Evolutionary conservation across 2,888 invertebrate species (phyloP).

Genomic region (Diarsia brunnea): DNA sequence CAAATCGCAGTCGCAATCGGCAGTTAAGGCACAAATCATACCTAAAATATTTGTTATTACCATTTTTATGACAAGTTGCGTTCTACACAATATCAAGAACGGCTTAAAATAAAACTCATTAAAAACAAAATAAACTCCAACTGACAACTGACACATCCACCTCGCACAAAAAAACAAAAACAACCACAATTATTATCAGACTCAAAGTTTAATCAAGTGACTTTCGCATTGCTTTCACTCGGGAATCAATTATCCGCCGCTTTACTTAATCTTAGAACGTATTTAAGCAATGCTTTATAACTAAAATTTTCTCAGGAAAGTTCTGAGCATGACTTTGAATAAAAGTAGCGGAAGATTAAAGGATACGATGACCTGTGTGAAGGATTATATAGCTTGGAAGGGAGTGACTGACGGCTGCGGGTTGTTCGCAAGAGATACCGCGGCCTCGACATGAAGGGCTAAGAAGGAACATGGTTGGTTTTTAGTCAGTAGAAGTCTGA

Average conservation of each 20-base stretch:
- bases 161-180: constrained; percentile 45
- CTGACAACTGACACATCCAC: constrained; percentile 33
- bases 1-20: too few species aligned
- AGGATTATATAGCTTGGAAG: too few species aligned
- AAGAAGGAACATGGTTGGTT: too few species aligned
- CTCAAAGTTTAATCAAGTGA: constrained; percentile 64
- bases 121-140: neutral
- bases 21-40: too few species aligned
- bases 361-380: neutral
- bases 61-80: neutral
- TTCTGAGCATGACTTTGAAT: neutral
- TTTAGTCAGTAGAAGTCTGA: too few species aligned
- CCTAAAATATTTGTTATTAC: neutral
- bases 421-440: too few species aligned
- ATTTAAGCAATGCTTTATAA: constrained; percentile 40
- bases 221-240: constrained; percentile 75
- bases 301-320: neutral
- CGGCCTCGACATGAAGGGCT: too few species aligned
- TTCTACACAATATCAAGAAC: neutral
- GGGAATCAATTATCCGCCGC: constrained; percentile 71
- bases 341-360: neutral
- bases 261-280: constrained; percentile 71
- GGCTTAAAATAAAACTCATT: neutral
- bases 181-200: constrained; percentile 56
- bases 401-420: too few species aligned